A percentile compares a stretch with the other conserved stretches of the same genome.
Evolutionary conservation across 2,797 vertebrate species (phyloP).

Genomic region (Paramormyrops hopkinsi): DNA sequence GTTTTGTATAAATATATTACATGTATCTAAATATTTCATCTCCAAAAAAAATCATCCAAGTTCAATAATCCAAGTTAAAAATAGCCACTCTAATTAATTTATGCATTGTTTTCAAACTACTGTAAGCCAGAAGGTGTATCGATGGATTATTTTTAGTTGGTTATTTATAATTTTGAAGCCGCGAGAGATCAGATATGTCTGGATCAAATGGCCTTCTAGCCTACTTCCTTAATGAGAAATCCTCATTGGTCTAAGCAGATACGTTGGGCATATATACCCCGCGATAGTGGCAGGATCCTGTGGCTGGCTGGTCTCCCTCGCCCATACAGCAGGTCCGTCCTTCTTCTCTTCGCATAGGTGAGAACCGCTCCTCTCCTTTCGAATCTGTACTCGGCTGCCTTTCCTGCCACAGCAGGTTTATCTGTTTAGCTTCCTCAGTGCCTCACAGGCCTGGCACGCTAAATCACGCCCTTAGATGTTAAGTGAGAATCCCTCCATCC

Average conservation of each 20-base stretch:
- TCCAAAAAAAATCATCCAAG: neutral
- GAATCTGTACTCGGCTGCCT: neutral
- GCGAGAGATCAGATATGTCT: neutral
- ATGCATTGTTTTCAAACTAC: neutral
- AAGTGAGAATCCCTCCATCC: neutral
- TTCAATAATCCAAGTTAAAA: neutral
- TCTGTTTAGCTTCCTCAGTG: neutral
- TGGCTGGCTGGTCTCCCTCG: constrained; percentile 7
- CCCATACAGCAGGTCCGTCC: neutral
- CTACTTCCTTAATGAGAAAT: constrained; percentile 12
- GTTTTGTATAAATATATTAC: neutral
- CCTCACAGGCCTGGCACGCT: neutral
- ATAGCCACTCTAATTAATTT: neutral
- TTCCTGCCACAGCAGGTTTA: neutral
- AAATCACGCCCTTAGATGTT: neutral
- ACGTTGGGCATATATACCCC: neutral
- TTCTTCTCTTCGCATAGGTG: constrained; percentile 16
- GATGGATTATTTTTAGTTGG: neutral
- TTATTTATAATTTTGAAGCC: constrained; percentile 14
- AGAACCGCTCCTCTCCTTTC: neutral
- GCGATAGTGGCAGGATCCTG: neutral
- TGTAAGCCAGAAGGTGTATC: neutral
- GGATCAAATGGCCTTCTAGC: neutral
- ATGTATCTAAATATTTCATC: neutral
- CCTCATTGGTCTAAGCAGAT: neutral